Conservation (phyloP, 2,113 vertebrate genomes). For the Oostethus manadensis region DNA sequence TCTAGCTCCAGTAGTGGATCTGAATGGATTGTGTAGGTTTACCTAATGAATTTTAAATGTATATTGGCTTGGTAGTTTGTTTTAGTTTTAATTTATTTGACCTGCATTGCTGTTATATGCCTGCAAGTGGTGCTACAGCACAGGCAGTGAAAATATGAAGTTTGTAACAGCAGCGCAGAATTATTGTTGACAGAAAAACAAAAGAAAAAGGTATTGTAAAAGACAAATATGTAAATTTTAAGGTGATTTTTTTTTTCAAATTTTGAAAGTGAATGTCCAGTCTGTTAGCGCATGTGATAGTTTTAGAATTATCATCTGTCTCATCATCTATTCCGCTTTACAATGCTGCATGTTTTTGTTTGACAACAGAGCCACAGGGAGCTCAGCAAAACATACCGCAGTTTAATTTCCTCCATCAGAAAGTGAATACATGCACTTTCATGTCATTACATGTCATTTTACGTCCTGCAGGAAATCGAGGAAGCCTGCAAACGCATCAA, state of each 20-base stretch:
- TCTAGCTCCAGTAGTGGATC: too few species aligned
- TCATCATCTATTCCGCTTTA: slow-evolving; percentile 67
- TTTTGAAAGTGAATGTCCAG: neutral
- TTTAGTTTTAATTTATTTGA: neutral
- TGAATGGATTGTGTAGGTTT: too few species aligned
- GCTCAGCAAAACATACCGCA: slow-evolving; percentile 11
- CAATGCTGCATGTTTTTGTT: slow-evolving; percentile 67
- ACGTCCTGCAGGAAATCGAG: slow-evolving; percentile 84
- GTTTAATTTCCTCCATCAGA: neutral
- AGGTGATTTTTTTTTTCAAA: neutral
- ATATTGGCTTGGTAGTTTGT: neutral
- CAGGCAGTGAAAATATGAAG: slow-evolving; percentile 36
- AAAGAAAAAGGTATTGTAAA: slow-evolving; percentile 17
- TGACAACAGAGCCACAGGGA: slow-evolving; percentile 69
- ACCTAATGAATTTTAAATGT: too few species aligned
- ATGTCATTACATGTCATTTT: too few species aligned
- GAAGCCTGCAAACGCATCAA: slow-evolving; percentile 99
- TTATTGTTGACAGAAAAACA: slow-evolving; percentile 40
- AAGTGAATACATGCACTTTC: slow-evolving; percentile 10
- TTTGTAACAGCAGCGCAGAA: slow-evolving; percentile 29
- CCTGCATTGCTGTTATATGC: slow-evolving; percentile 4
- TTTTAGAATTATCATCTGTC: slow-evolving; percentile 44
- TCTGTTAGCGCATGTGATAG: neutral
- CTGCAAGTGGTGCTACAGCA: slow-evolving; percentile 73
- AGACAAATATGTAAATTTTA: slow-evolving; percentile 4